Evolutionary conservation across 2,888 invertebrate species (phyloP).

Genomic region (Epistrophella euchroma): DNA sequence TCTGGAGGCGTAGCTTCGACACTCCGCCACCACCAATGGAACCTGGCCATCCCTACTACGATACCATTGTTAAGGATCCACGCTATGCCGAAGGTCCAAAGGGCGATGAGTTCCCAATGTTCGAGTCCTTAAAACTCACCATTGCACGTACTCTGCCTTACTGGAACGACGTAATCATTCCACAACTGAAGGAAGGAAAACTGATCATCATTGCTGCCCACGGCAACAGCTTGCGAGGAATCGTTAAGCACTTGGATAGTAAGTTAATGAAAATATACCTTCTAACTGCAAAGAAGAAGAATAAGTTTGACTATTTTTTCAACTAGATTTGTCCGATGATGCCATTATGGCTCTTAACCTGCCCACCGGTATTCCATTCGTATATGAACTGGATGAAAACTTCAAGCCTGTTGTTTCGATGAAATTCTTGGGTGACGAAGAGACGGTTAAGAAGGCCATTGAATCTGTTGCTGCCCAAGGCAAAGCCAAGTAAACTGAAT

Average conservation of each 20-base stretch:
- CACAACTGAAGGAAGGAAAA: slow-evolving; percentile 92
- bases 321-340: slow-evolving; percentile 88
- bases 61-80: slow-evolving; percentile 90
- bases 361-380: slow-evolving; percentile 92
- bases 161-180: slow-evolving; percentile 92
- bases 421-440: slow-evolving; percentile 92
- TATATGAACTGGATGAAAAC: slow-evolving; percentile 90
- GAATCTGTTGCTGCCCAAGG: slow-evolving; percentile 92
- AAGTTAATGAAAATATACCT: slow-evolving; percentile 79
- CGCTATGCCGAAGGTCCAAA: slow-evolving; percentile 91
- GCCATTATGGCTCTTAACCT: slow-evolving; percentile 91
- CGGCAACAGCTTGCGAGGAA: slow-evolving; percentile 94
- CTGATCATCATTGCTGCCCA: slow-evolving; percentile 93
- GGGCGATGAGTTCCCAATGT: slow-evolving; percentile 92
- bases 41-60: slow-evolving; percentile 90
- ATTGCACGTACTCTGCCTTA: slow-evolving; percentile 93
- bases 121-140: slow-evolving; percentile 93
- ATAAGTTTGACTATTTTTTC: slow-evolving; percentile 17
- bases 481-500: slow-evolving; percentile 87
- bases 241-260: slow-evolving; percentile 95
- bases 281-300: neutral
- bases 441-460: slow-evolving; percentile 92
- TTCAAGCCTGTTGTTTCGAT: slow-evolving; percentile 91
- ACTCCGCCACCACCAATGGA: slow-evolving; percentile 94
- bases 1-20: slow-evolving; percentile 94